Evolutionary conservation across 2,113 vertebrate genomes (phyloP).

Genomic region (Empidonax traillii): DNA sequence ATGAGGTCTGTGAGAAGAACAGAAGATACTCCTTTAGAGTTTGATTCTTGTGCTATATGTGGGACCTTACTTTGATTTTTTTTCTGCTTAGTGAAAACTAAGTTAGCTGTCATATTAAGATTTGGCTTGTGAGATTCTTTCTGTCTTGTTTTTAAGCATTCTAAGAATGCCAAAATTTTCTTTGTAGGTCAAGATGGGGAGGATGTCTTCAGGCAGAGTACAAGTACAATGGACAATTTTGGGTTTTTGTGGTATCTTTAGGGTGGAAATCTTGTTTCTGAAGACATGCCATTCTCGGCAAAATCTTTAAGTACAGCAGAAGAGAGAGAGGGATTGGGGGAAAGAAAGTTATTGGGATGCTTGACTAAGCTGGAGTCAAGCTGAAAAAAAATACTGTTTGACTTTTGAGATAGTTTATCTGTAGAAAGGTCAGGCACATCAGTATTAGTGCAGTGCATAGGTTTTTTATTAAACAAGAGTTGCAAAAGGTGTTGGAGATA

Average conservation of each 20-base stretch:
- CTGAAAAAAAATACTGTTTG: neutral
- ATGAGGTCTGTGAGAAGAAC: neutral
- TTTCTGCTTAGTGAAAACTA: neutral
- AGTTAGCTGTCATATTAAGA: neutral
- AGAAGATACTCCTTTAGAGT: neutral
- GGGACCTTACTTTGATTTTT: neutral
- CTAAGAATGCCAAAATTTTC: neutral
- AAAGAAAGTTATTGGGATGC: neutral
- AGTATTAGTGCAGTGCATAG: neutral
- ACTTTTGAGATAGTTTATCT: neutral
- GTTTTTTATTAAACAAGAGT: neutral
- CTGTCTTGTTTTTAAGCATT: neutral
- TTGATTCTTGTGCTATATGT: neutral
- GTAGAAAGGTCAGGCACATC: neutral
- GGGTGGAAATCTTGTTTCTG: neutral
- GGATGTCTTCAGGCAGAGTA: neutral
- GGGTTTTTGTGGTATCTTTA: neutral
- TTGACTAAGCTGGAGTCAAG: neutral
- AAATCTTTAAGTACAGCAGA: neutral
- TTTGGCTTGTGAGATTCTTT: neutral
- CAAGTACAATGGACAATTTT: neutral
- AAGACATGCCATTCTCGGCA: neutral
- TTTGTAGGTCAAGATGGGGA: neutral
- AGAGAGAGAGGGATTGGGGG: neutral
- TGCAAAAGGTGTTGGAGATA: neutral